Evolutionary conservation across 2,888 invertebrate species (phyloP).

Genomic region (Lamellibrachia columna): DNA sequence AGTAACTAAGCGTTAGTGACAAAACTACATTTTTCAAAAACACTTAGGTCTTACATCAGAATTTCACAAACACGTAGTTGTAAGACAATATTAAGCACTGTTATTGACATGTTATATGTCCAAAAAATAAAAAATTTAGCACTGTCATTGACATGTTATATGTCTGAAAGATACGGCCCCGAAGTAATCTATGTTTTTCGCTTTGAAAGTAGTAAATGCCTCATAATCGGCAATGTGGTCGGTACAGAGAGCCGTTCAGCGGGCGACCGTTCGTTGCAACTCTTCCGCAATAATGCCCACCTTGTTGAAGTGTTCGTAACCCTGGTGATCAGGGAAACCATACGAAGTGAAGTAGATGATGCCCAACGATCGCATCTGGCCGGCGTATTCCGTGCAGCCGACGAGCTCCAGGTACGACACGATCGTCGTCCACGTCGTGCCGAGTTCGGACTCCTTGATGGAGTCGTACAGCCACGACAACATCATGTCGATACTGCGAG

Average conservation of each 20-base stretch:
- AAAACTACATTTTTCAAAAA: too few relatives aligned
- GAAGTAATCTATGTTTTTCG: too few relatives aligned
- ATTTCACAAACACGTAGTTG: too few relatives aligned
- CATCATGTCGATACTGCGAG: slow-evolving; percentile 47
- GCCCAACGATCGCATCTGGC: slow-evolving; percentile 86
- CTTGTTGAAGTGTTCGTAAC: slow-evolving; percentile 81
- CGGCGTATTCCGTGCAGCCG: slow-evolving; percentile 86
- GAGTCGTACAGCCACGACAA: slow-evolving; percentile 53
- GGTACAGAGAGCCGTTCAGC: background rate
- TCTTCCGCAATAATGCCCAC: slow-evolving; percentile 85
- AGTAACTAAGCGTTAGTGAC: too few relatives aligned
- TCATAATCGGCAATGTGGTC: too few relatives aligned
- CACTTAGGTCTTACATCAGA: too few relatives aligned
- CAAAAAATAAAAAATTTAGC: too few relatives aligned
- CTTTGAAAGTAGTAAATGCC: too few relatives aligned
- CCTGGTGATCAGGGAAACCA: slow-evolving; percentile 72
- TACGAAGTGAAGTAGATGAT: slow-evolving; percentile 88
- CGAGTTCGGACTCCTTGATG: slow-evolving; percentile 49
- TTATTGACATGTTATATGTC: too few relatives aligned
- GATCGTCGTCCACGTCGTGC: slow-evolving; percentile 65
- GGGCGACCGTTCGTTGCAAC: background rate
- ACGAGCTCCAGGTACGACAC: slow-evolving; percentile 88
- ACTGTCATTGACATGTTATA: too few relatives aligned
- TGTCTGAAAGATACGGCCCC: too few relatives aligned
- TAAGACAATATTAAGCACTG: too few relatives aligned